Evolutionary conservation across 2,797 vertebrate genomes (phyloP), one percentile per base, ranked within the genome.

Genomic region (Nothura maculosa): DNA sequence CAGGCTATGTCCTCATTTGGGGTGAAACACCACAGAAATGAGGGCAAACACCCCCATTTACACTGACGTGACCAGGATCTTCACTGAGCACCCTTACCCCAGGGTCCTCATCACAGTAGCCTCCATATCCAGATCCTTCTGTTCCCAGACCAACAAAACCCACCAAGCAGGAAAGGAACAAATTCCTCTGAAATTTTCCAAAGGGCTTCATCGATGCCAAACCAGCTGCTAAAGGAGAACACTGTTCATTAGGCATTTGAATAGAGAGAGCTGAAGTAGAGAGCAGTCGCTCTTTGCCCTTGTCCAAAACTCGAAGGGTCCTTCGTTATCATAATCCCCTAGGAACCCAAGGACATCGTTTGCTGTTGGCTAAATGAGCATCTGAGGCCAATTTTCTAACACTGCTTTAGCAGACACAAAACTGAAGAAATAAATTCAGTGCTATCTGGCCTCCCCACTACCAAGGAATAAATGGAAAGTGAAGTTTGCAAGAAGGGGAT

Each of bases 111-210:
- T 12, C 64, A 32, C 36, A 82, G 21, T 47, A 83, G 50, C 84
- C 87, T 60, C n/a, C n/a, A 5, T 85, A 81, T 81, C 73, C 76
- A 57, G 5, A 82, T 50, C 48, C 64, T 73, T 64, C 68, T 70
- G 84, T 72, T 77, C 48, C 4, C 64, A 83, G 73, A 93, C 87
- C 85, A 92, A 80, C 64, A 77, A 94, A 95, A 92, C 87, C 78
- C 85, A 90, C 80, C 75, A 81, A 64, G 91, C 81, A 93, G 85
- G 69, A 86, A 89, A 75, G 38, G 32, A 87, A 47, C 78, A 63
- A 75, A 83, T 78, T 68, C 70, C 58, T 66, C 62, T 72, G 69
- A 72, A 47, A 82, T 85, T 81, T 93, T 72, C 27, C 85, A 42
- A 77, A 87, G 90, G 82, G 50, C 34, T 73, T 63, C 90, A 85